Base-by-base conservation (phyloP, 2,113 vertebrate species). In the Larimichthys polyactis region DNA sequence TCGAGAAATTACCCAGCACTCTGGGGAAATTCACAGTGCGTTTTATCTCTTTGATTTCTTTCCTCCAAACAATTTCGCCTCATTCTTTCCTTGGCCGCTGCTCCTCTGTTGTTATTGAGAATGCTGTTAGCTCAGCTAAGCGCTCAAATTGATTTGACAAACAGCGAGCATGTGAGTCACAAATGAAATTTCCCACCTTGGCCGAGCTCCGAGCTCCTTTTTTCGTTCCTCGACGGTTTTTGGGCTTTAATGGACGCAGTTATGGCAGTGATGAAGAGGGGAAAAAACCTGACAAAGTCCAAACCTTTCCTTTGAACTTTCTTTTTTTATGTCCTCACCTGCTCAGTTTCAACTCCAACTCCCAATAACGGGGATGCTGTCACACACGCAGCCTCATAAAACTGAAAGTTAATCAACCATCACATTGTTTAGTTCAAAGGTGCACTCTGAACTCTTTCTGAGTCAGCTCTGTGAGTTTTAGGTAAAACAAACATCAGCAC, bases 141-240 rank as follows among this genome's bases (percentile, higher is more conserved):
- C 19, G 5, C 8, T 16, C n/a, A 29, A 70, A 82, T 58, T 70
- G 70, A 78, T 73, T 40, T 66, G 86, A 87, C 76, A 76, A 80
- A 77, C 66, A 12, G 8, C 11, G 27, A 71, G 22, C 10, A 49
- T 63, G 83, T 86, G 83, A 88, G 75, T 86, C 81, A 84, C 57
- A 57, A 43, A 72, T 59, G 64, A 78, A 81, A 51, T 22, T 72
- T 69, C 79, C 78, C 54, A 72, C 62, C 43, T 24, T 67, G 78
- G 74, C 29, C 1, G 62, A 4, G 27, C 70, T 77, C 75, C 20
- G 52, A 27, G 62, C 51, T n/a, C 16, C 46, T 49, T 40, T 36
- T n/a, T 40, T 11, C 32, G 9, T 54, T 57, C 40, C 76, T 83
- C 15, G 14, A 12, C 36, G 0, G 29, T 40, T 32, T 46, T 32